A percentile compares a stretch with the other conserved stretches of the same genome.
Evolutionary conservation across 2,113 vertebrate species (phyloP).

Genomic region (Gymnorhina tibicen): DNA sequence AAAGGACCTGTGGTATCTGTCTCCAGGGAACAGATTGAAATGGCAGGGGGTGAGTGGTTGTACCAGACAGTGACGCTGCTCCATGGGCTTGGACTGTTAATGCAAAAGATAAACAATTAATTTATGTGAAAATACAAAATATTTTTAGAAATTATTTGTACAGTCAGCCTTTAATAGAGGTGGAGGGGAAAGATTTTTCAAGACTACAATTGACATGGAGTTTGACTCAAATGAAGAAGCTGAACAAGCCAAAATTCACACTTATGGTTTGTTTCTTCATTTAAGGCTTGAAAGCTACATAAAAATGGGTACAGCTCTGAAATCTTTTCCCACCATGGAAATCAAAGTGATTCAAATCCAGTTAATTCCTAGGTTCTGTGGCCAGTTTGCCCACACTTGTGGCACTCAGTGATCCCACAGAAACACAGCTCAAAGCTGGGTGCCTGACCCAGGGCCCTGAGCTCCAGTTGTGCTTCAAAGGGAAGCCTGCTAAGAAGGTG

Average conservation of each 20-base stretch:
- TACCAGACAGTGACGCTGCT: not conserved
- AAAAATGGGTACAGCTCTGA: not conserved
- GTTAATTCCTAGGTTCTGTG: fast-evolving
- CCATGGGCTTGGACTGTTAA: not conserved
- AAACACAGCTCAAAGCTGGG: not conserved
- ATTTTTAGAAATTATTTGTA: not conserved
- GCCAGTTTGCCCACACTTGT: not conserved
- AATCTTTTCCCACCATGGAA: not conserved
- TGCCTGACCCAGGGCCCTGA: not conserved
- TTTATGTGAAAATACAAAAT: not conserved
- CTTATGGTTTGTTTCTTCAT: not conserved
- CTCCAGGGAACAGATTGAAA: not conserved
- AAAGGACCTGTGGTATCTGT: not conserved
- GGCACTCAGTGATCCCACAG: not conserved
- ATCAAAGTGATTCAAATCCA: not conserved
- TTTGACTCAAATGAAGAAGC: not conserved
- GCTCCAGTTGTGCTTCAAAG: not conserved
- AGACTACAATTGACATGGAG: fast-evolving
- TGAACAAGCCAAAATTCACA: not conserved
- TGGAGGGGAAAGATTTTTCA: not conserved
- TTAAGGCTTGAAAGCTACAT: not conserved
- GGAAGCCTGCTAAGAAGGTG: not conserved
- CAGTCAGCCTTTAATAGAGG: not conserved
- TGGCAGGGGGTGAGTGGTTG: not conserved
- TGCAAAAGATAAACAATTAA: not conserved